Percentiles rank a stretch among this genome's conserved stretches.
These are phyloP conservation scores for Halichoerus grypus DNA, from an alignment of 2,113 vertebrate species.

Conservation along the genomic window DNA sequence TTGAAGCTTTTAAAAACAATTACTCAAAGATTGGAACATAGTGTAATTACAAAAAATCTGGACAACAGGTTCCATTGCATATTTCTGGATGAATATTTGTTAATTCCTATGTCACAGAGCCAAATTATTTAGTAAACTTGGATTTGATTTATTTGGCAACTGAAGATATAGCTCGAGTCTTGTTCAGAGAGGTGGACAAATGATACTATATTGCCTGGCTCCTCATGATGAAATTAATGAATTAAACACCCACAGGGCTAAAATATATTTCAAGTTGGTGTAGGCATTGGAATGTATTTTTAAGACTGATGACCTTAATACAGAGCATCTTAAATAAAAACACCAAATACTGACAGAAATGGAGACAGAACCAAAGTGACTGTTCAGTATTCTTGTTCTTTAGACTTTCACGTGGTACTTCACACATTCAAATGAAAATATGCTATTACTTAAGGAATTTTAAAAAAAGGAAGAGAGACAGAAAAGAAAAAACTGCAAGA, in stretches of 20 bases:
- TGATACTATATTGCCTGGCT: neutral
- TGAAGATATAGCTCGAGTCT: neutral
- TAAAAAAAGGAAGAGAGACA: slow-evolving; percentile 69
- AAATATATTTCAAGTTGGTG: neutral
- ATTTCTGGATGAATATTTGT: slow-evolving; percentile 30
- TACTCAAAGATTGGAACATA: neutral
- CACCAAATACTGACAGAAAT: neutral
- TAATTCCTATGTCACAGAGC: neutral
- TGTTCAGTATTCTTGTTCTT: neutral
- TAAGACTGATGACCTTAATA: neutral
- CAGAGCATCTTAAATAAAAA: slow-evolving; percentile 38
- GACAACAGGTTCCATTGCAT: neutral
- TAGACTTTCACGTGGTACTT: neutral
- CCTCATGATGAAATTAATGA: neutral
- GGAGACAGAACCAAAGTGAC: neutral
- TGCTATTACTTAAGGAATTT: neutral
- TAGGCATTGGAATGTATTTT: neutral
- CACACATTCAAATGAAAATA: neutral
- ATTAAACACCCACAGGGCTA: neutral
- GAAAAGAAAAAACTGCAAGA: slow-evolving; percentile 82
- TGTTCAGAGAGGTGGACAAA: neutral
- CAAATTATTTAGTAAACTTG: neutral
- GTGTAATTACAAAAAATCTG: neutral
- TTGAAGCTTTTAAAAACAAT: neutral
- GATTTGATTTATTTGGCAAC: neutral